These are phyloP conservation scores for Merodon equestris DNA, from an alignment of 2,888 invertebrate species.

Conservation along the genomic window DNA sequence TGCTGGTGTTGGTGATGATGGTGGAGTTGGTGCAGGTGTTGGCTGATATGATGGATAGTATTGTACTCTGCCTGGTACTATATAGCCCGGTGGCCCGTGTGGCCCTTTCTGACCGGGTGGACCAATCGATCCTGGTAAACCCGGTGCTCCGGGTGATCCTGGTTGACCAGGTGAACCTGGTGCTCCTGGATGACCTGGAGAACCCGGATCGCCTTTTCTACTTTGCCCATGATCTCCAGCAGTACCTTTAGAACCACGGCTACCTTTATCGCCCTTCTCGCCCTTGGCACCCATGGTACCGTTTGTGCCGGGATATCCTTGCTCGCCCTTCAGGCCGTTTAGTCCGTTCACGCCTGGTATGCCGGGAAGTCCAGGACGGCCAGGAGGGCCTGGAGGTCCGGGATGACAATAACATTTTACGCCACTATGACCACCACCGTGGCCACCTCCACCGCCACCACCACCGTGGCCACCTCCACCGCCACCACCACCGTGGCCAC, in stretches of 20 bases:
- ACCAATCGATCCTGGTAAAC: conserved; percentile 30
- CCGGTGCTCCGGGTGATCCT: conserved; percentile 30
- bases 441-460: too few species aligned
- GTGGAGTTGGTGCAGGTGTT: conserved; percentile 3
- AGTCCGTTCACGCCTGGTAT: conserved; percentile 17
- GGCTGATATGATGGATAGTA: conserved; percentile 24
- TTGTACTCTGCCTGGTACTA: conserved; percentile 19
- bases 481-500: too few species aligned
- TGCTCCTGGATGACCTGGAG: conserved; percentile 78
- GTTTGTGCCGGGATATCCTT: conserved; percentile 11
- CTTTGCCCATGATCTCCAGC: conserved; percentile 5
- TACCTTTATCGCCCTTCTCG: conserved; percentile 14
- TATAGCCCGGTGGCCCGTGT: conserved; percentile 17
- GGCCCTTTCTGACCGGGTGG: conserved; percentile 31
- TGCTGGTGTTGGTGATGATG: conserved; percentile 16
- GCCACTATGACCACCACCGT: too few species aligned
- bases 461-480: too few species aligned
- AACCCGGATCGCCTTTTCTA: conserved; percentile 78
- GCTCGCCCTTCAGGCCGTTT: conserved; percentile 20
- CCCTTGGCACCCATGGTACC: background rate
- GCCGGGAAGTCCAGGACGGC: conserved; percentile 82
- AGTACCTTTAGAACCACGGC: background rate
- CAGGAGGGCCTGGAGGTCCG: conserved; percentile 37
- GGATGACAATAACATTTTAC: conserved; percentile 25
- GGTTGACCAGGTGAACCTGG: conserved; percentile 13